Conservation (phyloP, 2,797 vertebrate species). For the Gallinago solitaria region DNA sequence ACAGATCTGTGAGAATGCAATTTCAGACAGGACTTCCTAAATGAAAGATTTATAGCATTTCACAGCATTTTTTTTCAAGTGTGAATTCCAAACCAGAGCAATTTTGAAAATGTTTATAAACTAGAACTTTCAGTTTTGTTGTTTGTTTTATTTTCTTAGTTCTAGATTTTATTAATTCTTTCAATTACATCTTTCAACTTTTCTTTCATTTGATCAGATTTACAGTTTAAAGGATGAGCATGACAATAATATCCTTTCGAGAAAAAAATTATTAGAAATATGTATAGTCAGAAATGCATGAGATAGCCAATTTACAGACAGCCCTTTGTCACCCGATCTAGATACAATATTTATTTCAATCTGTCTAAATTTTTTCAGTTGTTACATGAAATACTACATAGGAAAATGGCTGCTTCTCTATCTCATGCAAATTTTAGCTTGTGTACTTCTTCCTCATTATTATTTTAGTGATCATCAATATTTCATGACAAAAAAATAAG, state of each 20-base stretch:
- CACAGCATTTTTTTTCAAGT: background rate
- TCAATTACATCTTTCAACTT: rapidly evolving
- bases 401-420: background rate
- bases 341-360: background rate
- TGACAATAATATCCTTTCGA: background rate
- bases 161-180: background rate
- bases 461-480: slow-evolving; percentile 52
- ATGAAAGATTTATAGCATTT: background rate
- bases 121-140: background rate
- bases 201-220: background rate
- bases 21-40: background rate
- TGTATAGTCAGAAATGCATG: background rate
- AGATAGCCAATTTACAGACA: background rate
- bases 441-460: slow-evolving; percentile 27
- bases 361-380: background rate
- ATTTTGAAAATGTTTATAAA: background rate
- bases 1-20: background rate
- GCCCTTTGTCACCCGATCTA: background rate
- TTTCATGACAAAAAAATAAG: slow-evolving; percentile 24
- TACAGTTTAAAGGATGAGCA: background rate
- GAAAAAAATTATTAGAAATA: background rate
- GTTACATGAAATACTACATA: background rate
- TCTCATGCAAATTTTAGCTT: slow-evolving; percentile 44
- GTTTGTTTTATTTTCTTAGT: rapidly evolving
- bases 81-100: background rate